Conservation (phyloP, 2,797 vertebrate genomes). For the Neostethus bicornis region DNA sequence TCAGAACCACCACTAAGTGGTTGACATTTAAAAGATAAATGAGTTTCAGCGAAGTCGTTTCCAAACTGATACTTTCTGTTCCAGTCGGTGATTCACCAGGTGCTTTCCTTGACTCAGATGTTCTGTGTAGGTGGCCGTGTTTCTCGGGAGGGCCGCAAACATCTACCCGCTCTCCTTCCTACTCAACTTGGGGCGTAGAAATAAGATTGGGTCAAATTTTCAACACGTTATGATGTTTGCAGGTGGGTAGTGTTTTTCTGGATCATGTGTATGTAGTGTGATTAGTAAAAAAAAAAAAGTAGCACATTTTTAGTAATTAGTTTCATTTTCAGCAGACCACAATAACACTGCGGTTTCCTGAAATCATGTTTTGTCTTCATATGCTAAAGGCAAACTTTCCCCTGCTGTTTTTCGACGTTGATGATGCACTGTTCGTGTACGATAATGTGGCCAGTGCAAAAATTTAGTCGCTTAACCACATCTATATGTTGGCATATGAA, state of each 20-base stretch:
- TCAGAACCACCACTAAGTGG: background rate
- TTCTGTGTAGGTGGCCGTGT: conserved; percentile 87
- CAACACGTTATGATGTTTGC: conserved; percentile 99
- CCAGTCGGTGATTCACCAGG: background rate
- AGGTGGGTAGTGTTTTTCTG: conserved; percentile 78
- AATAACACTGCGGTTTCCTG: too few species aligned
- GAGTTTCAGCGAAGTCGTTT: conserved; percentile 1
- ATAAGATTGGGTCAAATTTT: conserved; percentile 92
- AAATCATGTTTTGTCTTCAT: too few species aligned
- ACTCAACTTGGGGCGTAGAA: conserved; percentile 93
- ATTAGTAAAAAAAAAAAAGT: too few species aligned
- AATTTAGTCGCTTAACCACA: too few species aligned
- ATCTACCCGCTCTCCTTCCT: conserved; percentile 97
- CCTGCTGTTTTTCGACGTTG: too few species aligned
- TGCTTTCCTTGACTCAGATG: conserved; percentile 64
- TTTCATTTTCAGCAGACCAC: too few species aligned
- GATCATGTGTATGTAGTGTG: too few species aligned
- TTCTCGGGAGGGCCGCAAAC: conserved; percentile 95
- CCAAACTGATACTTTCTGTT: conserved; percentile 16
- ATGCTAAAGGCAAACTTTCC: too few species aligned
- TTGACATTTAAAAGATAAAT: background rate
- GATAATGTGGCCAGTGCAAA: too few species aligned
- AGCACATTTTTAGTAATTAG: too few species aligned
- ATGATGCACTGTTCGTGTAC: too few species aligned
- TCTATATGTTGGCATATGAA: too few species aligned